phyloP scores from a whole-genome alignment of 1,140 invertebrate species.

The Antheraea pernyi region DNA sequence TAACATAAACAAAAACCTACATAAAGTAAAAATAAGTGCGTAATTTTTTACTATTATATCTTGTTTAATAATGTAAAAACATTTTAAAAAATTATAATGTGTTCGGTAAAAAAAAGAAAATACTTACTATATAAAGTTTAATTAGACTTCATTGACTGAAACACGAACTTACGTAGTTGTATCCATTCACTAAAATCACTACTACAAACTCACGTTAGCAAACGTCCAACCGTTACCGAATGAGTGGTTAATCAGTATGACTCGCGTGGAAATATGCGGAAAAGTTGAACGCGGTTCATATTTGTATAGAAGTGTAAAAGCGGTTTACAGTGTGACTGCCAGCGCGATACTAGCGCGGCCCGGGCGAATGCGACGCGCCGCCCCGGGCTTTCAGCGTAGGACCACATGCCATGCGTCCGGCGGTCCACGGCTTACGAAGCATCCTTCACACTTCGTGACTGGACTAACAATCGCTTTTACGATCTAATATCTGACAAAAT shows the following conservation, averaged over 20 bases:
- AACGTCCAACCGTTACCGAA: conserved; percentile 6
- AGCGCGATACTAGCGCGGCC: conserved; percentile 29
- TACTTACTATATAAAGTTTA: neutral
- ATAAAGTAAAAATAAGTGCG: neutral
- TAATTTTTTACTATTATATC: neutral
- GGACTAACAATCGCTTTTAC: neutral
- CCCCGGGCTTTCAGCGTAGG: conserved; percentile 17
- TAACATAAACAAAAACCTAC: neutral
- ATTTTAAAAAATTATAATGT: neutral
- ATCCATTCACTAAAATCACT: neutral
- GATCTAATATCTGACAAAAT: neutral
- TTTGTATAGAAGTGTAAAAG: conserved; percentile 10
- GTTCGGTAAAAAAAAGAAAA: neutral
- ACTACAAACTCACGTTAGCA: conserved; percentile 5
- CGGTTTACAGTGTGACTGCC: conserved; percentile 26
- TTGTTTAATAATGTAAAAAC: neutral
- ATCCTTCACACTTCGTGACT: conserved; percentile 13
- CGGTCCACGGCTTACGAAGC: conserved; percentile 8
- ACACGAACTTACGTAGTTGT: neutral
- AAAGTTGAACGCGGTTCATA: conserved; percentile 22
- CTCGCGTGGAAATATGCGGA: conserved; percentile 31
- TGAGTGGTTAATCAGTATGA: conserved; percentile 17
- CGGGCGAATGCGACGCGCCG: conserved; percentile 20
- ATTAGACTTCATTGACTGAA: neutral
- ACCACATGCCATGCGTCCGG: conserved; percentile 2